A percentile compares a stretch with the other conserved stretches of the same genome.
phyloP scores from a whole-genome alignment of 2,113 vertebrate species.

The Blennius ocellaris region DNA sequence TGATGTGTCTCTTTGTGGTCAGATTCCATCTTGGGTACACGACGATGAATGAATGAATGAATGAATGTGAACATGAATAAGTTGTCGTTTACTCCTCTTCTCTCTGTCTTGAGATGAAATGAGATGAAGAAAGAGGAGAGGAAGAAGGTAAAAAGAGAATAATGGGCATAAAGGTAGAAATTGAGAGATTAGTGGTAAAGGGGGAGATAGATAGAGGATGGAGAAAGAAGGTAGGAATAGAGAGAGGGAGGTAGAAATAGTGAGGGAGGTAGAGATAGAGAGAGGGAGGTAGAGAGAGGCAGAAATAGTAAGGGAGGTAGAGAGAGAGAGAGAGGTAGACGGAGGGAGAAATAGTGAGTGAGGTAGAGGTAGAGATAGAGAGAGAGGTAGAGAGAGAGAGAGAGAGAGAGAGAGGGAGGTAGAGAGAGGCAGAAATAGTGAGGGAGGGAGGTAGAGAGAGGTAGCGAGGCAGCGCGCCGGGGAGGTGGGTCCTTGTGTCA shows the following conservation, averaged over 20 bases:
- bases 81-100: conserved; percentile 5
- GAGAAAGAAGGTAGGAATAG: conserved; percentile 50
- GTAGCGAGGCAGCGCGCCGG: conserved; percentile 49
- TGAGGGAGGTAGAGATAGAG: conserved; percentile 54
- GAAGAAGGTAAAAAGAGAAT: too few species aligned
- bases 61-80: background rate
- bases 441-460: conserved; percentile 16
- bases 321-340: conserved; percentile 32
- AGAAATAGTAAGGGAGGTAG: conserved; percentile 8
- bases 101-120: conserved; percentile 10
- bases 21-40: too few species aligned
- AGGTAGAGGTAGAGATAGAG: background rate
- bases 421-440: background rate
- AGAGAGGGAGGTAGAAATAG: conserved; percentile 12
- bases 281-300: conserved; percentile 48
- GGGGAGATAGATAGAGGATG: conserved; percentile 56
- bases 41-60: conserved; percentile 28
- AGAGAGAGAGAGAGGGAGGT: background rate
- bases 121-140: too few species aligned
- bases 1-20: too few species aligned
- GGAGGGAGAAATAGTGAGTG: conserved; percentile 53
- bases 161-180: too few species aligned
- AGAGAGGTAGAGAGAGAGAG: background rate
- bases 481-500: conserved; percentile 55
- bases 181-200: conserved; percentile 34